Evolutionary conservation across 2,888 invertebrate species (phyloP).

Genomic region (Ptychoptera albimana): DNA sequence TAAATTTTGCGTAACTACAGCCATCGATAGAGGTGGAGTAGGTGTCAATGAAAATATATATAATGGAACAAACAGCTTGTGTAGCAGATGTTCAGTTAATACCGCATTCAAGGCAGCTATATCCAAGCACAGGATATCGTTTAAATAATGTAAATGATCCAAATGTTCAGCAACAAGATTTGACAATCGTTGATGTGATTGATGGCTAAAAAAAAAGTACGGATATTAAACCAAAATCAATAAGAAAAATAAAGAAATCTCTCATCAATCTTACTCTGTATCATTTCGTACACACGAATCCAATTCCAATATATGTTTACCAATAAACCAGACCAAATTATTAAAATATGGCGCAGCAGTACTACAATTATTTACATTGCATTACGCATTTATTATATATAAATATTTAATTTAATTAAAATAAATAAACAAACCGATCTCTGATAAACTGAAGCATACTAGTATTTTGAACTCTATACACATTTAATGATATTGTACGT

Average conservation of each 20-base stretch:
- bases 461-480: conserved; percentile 84
- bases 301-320: conserved; percentile 90
- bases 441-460: conserved; percentile 92
- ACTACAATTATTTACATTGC: conserved; percentile 25
- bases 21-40: conserved; percentile 32
- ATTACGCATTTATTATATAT: neutral
- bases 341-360: conserved; percentile 98
- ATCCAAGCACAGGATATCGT: conserved; percentile 85
- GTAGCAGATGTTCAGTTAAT: conserved; percentile 81
- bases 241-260: conserved; percentile 1
- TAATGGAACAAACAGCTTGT: conserved; percentile 81
- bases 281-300: conserved; percentile 90
- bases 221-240: neutral
- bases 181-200: conserved; percentile 75
- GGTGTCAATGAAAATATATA: conserved; percentile 83
- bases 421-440: conserved; percentile 42
- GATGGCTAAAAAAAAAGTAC: conserved; percentile 48
- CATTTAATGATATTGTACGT: conserved; percentile 90
- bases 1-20: conserved; percentile 44
- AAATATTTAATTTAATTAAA: neutral
- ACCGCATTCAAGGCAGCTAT: conserved; percentile 89
- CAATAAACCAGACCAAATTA: conserved; percentile 97
- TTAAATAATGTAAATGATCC: conserved; percentile 93
- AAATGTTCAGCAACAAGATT: conserved; percentile 94
- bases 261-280: conserved; percentile 61